phyloP scores from a whole-genome alignment of 2,113 vertebrate genomes.

The Anhinga anhinga region DNA sequence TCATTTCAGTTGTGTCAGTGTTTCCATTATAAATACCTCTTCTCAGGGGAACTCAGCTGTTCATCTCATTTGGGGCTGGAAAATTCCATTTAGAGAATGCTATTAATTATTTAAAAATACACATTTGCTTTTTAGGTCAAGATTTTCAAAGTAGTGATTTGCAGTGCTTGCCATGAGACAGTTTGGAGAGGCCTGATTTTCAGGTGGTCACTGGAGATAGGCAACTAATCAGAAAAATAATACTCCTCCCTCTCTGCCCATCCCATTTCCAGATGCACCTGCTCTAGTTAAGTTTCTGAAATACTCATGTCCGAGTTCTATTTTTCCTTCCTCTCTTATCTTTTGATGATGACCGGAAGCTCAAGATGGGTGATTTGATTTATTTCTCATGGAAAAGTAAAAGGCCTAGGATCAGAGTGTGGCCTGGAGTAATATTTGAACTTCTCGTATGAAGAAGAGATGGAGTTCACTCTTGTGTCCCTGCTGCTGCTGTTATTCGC shows the following conservation, averaged over 20 bases:
- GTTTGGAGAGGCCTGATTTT: not conserved
- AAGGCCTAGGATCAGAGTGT: not conserved
- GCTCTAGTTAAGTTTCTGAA: not conserved
- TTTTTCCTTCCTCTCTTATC: not conserved
- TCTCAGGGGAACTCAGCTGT: slow-evolving; percentile 35
- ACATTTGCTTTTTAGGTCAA: slow-evolving; percentile 52
- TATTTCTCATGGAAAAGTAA: not conserved
- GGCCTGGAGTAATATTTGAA: not conserved
- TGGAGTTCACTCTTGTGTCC: not conserved
- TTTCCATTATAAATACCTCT: slow-evolving; percentile 47
- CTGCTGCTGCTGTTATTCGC: not conserved
- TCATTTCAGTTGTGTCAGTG: slow-evolving; percentile 33
- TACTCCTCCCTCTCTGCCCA: not conserved
- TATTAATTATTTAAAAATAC: slow-evolving; percentile 55
- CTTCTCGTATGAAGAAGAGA: not conserved
- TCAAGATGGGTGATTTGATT: not conserved
- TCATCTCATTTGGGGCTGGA: slow-evolving; percentile 26
- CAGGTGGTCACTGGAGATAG: not conserved
- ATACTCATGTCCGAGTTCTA: not conserved
- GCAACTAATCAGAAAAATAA: not conserved
- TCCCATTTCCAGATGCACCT: not conserved
- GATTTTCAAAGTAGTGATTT: slow-evolving; percentile 3
- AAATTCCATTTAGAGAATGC: slow-evolving; percentile 48
- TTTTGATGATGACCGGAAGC: not conserved
- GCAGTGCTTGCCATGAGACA: not conserved